Evolutionary conservation across 2,113 vertebrate genomes (phyloP), one percentile per base, ranked within the genome.

Genomic region (Leucoraja erinaceus): DNA sequence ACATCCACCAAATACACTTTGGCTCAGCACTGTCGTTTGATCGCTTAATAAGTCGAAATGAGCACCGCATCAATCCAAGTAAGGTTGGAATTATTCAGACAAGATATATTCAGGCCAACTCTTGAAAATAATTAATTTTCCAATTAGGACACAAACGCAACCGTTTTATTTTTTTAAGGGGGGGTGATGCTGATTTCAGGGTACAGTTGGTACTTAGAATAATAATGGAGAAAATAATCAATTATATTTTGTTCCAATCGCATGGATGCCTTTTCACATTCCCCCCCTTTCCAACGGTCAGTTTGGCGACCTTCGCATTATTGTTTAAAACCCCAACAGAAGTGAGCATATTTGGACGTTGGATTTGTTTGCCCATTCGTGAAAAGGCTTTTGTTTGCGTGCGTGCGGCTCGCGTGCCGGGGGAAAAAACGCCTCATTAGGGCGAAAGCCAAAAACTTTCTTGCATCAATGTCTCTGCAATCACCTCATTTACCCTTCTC

Each of bases 351-450:
- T 86, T 86, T 86, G 81, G 81, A 86, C 81, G 81, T 86, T 86
- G 28, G 56, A 28, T 86, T 56, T 86, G 81, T 86, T 59, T 86
- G 81, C 25, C 56, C 56, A 96, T 94, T 94, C 96, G 94, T 96
- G 96, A 95, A 97, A 96, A 94, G n/a, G 95, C 96, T 96, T 97
- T 97, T 96, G 96, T 96, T 94, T 93, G 93, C 93, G 94, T 96
- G 97, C 96, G 97, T 97, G 97, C 95, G 76, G 95, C 94, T 96
- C 97, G 96, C 96, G 97, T 97, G 97, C 95, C 95, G 94, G 95
- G 93, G 93, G 94, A 0, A 94, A 70, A 93, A 79, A 70, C 81
- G 94, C 20, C 93, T 86, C 79, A 77, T 54, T 91, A 83, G 92
- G 66, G 74, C 63, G 83, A 86, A 93, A 93, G 63, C 74, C 93